Conservation (phyloP, 2,797 vertebrate species). For the Brachymystax lenok region DNA sequence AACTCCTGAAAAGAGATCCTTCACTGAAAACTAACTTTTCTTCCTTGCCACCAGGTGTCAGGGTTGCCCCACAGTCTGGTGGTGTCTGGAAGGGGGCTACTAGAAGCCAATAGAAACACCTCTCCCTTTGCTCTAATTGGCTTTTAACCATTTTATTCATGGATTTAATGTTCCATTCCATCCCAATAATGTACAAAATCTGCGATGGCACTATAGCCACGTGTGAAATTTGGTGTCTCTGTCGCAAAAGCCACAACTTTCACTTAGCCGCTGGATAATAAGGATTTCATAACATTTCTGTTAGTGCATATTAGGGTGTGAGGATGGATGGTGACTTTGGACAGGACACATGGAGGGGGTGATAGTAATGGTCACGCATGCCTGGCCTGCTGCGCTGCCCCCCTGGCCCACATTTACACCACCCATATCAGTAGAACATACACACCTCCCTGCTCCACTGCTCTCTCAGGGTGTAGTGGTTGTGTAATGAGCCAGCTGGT, state of each 20-base stretch:
- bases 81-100: conserved; percentile 47
- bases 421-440: neutral
- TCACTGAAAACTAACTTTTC: neutral
- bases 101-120: conserved; percentile 38
- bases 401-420: neutral
- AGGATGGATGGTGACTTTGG: neutral
- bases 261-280: neutral
- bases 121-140: conserved; percentile 65
- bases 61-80: conserved; percentile 16
- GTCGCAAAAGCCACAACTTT: too few relatives aligned
- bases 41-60: conserved; percentile 58
- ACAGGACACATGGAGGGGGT: neutral
- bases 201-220: too few relatives aligned
- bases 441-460: conserved; percentile 17
- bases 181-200: too few relatives aligned
- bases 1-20: neutral
- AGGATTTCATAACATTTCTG: neutral
- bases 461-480: conserved; percentile 32
- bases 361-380: neutral
- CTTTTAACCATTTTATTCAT: conserved; percentile 47
- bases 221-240: too few relatives aligned
- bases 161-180: conserved; percentile 39
- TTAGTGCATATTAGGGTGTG: neutral
- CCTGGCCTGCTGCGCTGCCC: neutral
- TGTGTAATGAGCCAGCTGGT: conserved; percentile 69